Percentiles rank a stretch among this genome's conserved stretches.
phyloP scores from a whole-genome alignment of 2,888 invertebrate species.

The Luperina nickerlii region DNA sequence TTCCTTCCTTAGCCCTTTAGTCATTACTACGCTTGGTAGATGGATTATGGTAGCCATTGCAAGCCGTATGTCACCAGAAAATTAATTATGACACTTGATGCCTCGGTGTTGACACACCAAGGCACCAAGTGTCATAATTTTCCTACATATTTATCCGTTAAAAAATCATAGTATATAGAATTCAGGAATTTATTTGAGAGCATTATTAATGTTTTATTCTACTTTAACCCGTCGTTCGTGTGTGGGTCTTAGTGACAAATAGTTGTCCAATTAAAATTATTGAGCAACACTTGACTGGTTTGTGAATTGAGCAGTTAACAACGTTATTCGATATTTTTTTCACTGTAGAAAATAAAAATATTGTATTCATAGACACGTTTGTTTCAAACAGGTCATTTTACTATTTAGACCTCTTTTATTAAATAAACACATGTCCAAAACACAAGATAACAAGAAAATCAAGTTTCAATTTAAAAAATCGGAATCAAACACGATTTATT shows the following conservation, averaged over 20 bases:
- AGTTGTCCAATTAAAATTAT: slow-evolving; percentile 13
- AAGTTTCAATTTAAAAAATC: slow-evolving; percentile 47
- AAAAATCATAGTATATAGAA: not conserved
- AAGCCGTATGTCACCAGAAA: not conserved
- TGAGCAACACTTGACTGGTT: not conserved
- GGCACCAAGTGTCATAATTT: too few species aligned
- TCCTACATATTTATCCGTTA: not conserved
- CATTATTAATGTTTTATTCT: not conserved
- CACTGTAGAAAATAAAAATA: not conserved
- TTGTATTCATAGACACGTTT: not conserved
- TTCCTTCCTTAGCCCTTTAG: too few species aligned
- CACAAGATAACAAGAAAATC: slow-evolving; percentile 49
- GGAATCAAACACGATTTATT: slow-evolving; percentile 23
- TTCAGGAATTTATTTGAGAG: not conserved
- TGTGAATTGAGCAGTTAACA: not conserved
- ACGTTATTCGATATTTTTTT: not conserved
- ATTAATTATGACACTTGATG: not conserved
- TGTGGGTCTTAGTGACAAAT: too few species aligned
- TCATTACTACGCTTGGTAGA: not conserved
- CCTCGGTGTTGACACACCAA: too few species aligned
- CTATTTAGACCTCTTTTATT: not conserved
- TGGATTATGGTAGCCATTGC: not conserved
- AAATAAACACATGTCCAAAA: slow-evolving; percentile 44
- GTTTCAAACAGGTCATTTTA: not conserved
- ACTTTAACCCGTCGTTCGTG: not conserved